Evolutionary conservation across 1,140 invertebrate species (phyloP), one percentile per base, ranked within the genome.

Genomic region (Phymastichus coffea): DNA sequence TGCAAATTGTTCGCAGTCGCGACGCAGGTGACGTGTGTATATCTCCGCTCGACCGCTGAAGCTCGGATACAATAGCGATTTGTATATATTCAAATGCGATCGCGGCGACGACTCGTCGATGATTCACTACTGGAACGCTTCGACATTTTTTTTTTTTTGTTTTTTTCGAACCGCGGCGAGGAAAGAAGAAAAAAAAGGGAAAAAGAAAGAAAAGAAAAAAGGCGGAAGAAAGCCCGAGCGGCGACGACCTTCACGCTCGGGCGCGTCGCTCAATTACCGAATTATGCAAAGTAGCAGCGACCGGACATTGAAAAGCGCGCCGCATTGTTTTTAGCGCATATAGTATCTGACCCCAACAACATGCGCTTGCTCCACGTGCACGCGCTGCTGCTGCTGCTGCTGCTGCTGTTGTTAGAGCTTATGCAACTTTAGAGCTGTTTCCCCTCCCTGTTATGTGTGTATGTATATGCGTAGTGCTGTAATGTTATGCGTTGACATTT

Each of bases 51-150:
- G 61, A 63, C 61, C 57, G 23, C n/a, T n/a, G 15, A 14, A 30
- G n/a, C 15, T 61, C 49, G 63, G 61, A 58, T 63, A 66, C 61
- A 66, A 68, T 68, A 63, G 56, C 53, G 57, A 64, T 66, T 68
- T 66, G 63, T 61, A 65, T n/a, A n/a, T n/a, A n/a, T 68, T 66
- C 57, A 62, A 66, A 65, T 62, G 51, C 40, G 57, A 52, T 37
- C 12, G 4, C 7, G 4, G 20, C 19, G 17, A n/a, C 33, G 3
- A 1, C 14, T 2, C n/a, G n/a, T n/a, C n/a, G n/a, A n/a, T n/a
- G n/a, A n/a, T n/a, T n/a, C n/a, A n/a, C 48, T 19, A 3, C 15
- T 15, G 23, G 4, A 15, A 14, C n/a, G 25, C 46, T 33, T n/a
- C 20, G 44, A 37, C 35, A 37, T 37, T 14, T n/a, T 37, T 4